phyloP scores from a whole-genome alignment of 2,888 invertebrate genomes.

The Ephialtes manifestator region DNA sequence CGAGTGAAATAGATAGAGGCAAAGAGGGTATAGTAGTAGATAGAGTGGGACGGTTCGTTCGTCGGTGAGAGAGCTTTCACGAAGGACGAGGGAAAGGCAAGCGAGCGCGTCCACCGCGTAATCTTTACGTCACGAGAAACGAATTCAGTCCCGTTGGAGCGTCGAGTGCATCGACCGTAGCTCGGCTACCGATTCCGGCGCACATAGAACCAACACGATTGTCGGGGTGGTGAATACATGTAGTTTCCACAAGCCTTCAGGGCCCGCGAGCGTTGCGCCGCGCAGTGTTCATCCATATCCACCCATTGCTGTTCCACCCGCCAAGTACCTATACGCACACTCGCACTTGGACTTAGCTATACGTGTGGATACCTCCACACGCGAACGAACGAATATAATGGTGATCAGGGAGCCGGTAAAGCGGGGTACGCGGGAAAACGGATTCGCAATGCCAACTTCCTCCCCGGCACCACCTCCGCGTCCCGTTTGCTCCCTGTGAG shows the following conservation, averaged over 20 bases:
- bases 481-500: not conserved
- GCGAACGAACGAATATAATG: slow-evolving; percentile 63
- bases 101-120: slow-evolving; percentile 62
- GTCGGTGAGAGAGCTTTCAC: slow-evolving; percentile 39
- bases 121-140: slow-evolving; percentile 66
- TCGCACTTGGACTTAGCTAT: slow-evolving; percentile 34
- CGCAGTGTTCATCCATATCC: slow-evolving; percentile 2
- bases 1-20: slow-evolving; percentile 15
- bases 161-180: slow-evolving; percentile 59
- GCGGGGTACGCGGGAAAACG: slow-evolving; percentile 52
- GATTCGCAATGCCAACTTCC: slow-evolving; percentile 64
- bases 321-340: slow-evolving; percentile 35
- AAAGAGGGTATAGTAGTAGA: not conserved
- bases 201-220: slow-evolving; percentile 20
- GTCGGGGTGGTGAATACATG: slow-evolving; percentile 17
- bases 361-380: slow-evolving; percentile 6
- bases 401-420: slow-evolving; percentile 49
- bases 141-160: slow-evolving; percentile 62
- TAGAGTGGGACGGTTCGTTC: slow-evolving; percentile 18
- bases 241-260: slow-evolving; percentile 47
- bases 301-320: slow-evolving; percentile 15
- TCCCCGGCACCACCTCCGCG: slow-evolving; percentile 28
- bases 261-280: slow-evolving; percentile 24
- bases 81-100: slow-evolving; percentile 52
- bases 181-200: slow-evolving; percentile 30